phyloP scores from a whole-genome alignment of 2,888 invertebrate species.

The Drosophila nr. perissopoda region DNA sequence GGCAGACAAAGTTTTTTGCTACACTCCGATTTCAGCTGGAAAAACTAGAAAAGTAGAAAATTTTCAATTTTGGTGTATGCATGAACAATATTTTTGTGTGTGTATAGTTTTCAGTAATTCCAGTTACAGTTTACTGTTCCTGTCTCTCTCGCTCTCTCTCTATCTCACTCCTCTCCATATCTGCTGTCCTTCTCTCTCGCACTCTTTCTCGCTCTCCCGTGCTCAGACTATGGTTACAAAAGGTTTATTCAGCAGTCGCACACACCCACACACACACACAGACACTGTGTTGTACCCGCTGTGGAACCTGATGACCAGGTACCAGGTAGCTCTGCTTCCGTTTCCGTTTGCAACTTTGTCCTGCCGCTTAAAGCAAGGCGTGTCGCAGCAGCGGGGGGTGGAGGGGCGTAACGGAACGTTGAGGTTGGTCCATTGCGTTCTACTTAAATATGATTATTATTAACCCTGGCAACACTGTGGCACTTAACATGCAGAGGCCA shows the following conservation, averaged over 20 bases:
- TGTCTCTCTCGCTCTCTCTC: not conserved
- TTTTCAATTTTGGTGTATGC: slow-evolving; percentile 61
- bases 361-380: slow-evolving; percentile 33
- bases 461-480: slow-evolving; percentile 65
- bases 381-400: not conserved
- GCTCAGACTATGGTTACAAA: slow-evolving; percentile 57
- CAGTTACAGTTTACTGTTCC: slow-evolving; percentile 68
- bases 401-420: not conserved
- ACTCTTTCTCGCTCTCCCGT: slow-evolving; percentile 11
- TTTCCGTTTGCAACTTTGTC: slow-evolving; percentile 78
- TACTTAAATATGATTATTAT: slow-evolving; percentile 79
- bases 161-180: slow-evolving; percentile 3
- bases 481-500: slow-evolving; percentile 60
- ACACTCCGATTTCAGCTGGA: slow-evolving; percentile 56
- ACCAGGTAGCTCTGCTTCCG: slow-evolving; percentile 66
- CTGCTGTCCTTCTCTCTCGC: not conserved
- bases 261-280: slow-evolving; percentile 12
- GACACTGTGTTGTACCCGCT: slow-evolving; percentile 30
- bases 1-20: slow-evolving; percentile 62
- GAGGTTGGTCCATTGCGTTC: slow-evolving; percentile 30
- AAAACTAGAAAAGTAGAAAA: slow-evolving; percentile 49
- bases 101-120: slow-evolving; percentile 78
- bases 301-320: slow-evolving; percentile 44
- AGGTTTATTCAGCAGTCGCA: slow-evolving; percentile 41
- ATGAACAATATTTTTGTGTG: slow-evolving; percentile 63